Evolutionary conservation across 2,888 invertebrate species (phyloP).

Genomic region (Kryphioiulus occultus): DNA sequence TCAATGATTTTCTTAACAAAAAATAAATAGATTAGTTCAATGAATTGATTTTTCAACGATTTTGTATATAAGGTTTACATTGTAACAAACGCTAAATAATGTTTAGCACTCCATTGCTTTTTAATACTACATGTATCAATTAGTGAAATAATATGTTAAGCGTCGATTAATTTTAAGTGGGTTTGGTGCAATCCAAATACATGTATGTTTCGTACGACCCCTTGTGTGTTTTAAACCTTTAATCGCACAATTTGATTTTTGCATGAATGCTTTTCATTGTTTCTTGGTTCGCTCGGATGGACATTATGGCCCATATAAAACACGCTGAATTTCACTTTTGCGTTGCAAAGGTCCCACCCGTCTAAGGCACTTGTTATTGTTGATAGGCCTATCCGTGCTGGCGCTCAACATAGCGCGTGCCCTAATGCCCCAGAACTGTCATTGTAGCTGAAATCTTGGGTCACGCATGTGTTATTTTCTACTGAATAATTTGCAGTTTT

Average conservation of each 20-base stretch:
- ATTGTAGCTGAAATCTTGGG: too few species aligned
- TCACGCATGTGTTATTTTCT: too few species aligned
- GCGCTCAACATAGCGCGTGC: too few species aligned
- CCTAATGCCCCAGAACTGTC: background rate
- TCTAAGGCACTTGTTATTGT: background rate
- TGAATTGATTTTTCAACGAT: too few species aligned
- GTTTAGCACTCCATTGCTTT: too few species aligned
- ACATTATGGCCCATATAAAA: background rate
- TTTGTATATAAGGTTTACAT: too few species aligned
- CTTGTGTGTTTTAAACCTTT: background rate
- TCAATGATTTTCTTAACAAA: too few species aligned
- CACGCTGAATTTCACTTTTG: background rate
- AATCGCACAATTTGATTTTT: background rate
- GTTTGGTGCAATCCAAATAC: background rate
- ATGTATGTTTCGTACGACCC: background rate
- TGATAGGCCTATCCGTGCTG: background rate
- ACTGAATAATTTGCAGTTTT: too few species aligned
- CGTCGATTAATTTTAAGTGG: background rate
- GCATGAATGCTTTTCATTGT: slow-evolving; percentile 3
- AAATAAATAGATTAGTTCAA: too few species aligned
- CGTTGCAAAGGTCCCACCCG: background rate
- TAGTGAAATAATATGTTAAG: too few species aligned
- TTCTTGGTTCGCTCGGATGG: background rate
- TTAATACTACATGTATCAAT: too few species aligned
- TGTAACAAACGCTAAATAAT: too few species aligned